Evolutionary conservation across 2,113 vertebrate species (phyloP).

Genomic region (Dolichallabes microphthalmus): DNA sequence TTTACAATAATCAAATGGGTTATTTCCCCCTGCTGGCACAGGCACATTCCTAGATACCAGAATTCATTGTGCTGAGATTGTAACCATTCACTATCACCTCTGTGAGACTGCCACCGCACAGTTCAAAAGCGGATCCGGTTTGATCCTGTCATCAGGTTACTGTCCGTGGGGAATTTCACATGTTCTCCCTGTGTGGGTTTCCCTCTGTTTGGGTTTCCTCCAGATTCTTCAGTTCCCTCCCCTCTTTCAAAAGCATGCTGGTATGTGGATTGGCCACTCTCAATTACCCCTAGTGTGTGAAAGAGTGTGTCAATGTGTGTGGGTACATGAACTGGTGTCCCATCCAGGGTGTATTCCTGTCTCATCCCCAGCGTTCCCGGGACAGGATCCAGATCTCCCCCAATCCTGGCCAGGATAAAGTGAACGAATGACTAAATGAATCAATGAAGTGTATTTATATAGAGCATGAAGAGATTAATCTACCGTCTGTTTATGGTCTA

Average conservation of each 20-base stretch:
- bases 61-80: too few relatives aligned
- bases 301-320: neutral
- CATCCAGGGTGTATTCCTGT: neutral
- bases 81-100: neutral
- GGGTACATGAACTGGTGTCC: neutral
- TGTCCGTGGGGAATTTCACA: neutral
- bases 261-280: neutral
- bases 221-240: neutral
- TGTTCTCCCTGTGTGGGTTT: neutral
- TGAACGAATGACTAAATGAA: neutral
- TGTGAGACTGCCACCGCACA: neutral
- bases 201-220: neutral
- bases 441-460: neutral
- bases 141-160: slow-evolving; percentile 7
- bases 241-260: neutral
- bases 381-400: neutral
- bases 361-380: neutral
- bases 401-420: neutral
- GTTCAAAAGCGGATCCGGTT: neutral
- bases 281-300: neutral
- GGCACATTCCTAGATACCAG: too few relatives aligned
- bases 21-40: too few relatives aligned
- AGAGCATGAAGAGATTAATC: neutral
- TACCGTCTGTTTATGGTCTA: neutral
- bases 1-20: too few relatives aligned